A percentile compares a stretch with the other conserved stretches of the same genome.
Conservation (phyloP, 2,113 vertebrate genomes). For the Scomber colias region DNA sequence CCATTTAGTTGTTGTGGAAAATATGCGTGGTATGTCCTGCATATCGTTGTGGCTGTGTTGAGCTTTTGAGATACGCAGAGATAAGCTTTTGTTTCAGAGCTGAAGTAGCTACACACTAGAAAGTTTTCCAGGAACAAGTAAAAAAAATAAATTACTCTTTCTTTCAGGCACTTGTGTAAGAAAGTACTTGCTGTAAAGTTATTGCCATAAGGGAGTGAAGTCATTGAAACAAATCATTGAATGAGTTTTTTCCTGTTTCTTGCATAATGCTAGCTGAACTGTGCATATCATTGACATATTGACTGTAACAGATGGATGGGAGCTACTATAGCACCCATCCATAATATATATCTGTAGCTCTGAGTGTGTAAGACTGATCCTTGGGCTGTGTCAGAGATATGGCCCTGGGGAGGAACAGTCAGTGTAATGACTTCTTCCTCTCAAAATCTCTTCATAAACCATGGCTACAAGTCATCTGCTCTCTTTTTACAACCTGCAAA, state of each 20-base stretch:
- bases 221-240: not conserved
- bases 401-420: constrained; percentile 34
- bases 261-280: not conserved
- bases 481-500: not conserved
- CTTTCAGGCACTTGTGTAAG: not conserved
- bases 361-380: constrained; percentile 33
- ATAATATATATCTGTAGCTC: constrained; percentile 40
- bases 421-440: constrained; percentile 16
- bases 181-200: too few relatives aligned
- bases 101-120: not conserved
- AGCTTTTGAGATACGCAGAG: not conserved
- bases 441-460: not conserved
- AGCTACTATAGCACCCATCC: constrained; percentile 16
- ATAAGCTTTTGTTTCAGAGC: not conserved
- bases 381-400: constrained; percentile 33
- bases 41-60: not conserved
- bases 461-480: not conserved
- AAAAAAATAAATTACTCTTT: not conserved
- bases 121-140: not conserved
- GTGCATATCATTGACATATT: constrained; percentile 6
- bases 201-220: too few relatives aligned
- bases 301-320: constrained; percentile 2
- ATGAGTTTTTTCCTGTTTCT: not conserved
- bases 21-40: constrained; percentile 57
- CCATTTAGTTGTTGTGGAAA: constrained; percentile 43